Percentiles rank a stretch among this genome's conserved stretches.
phyloP scores from a whole-genome alignment of 2,113 vertebrate genomes.

The Lamprologus callipterus region DNA sequence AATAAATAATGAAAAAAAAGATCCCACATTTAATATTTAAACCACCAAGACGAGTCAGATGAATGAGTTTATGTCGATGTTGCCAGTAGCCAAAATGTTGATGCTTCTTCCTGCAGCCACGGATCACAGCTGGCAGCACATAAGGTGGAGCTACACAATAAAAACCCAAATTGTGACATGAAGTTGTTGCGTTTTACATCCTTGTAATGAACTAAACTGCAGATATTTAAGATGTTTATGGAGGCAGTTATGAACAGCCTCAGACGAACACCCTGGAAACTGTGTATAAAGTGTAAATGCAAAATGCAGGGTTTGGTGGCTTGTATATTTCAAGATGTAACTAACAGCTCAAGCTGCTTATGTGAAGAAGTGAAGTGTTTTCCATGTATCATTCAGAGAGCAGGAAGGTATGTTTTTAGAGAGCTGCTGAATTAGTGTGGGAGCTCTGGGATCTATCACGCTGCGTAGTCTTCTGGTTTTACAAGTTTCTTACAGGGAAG shows the following conservation, averaged over 20 bases:
- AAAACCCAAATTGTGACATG: neutral
- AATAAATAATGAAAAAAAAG: neutral
- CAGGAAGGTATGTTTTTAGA: neutral
- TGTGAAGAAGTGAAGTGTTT: neutral
- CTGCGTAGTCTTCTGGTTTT: conserved; percentile 11
- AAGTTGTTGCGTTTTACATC: neutral
- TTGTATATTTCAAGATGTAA: neutral
- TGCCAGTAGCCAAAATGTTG: neutral
- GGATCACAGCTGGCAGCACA: neutral
- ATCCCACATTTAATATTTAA: neutral
- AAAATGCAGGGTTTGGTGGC: neutral
- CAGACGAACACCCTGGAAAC: neutral
- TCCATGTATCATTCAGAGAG: neutral
- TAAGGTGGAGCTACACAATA: neutral
- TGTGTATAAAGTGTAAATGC: neutral
- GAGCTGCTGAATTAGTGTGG: neutral
- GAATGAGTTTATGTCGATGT: neutral
- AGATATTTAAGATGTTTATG: neutral
- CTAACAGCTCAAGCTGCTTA: neutral
- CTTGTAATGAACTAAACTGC: neutral
- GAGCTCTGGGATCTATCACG: conserved; percentile 26
- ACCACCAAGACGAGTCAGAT: neutral
- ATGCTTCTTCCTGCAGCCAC: neutral
- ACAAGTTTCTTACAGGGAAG: conserved; percentile 22
- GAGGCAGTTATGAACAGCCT: neutral